Percentiles rank a stretch among this genome's conserved stretches.
These are phyloP conservation scores for Thamnophis elegans DNA, from an alignment of 2,797 vertebrate genomes.

Conservation along the genomic window DNA sequence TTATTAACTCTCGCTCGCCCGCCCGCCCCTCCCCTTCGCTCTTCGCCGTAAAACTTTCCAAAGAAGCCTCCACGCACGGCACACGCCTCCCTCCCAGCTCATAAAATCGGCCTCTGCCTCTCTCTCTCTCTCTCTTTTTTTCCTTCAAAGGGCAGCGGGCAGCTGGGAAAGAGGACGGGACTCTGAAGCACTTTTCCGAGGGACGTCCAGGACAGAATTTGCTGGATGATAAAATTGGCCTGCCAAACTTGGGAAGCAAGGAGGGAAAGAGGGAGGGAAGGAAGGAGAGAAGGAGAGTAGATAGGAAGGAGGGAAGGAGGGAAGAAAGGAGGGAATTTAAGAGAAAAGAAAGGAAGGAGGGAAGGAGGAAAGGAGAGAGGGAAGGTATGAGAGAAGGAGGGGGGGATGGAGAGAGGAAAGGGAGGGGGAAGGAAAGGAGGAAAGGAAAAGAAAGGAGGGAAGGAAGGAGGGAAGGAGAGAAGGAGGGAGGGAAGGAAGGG, in stretches of 20 bases:
- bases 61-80: not conserved
- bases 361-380: too few relatives aligned
- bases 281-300: too few relatives aligned
- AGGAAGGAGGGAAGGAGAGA: too few relatives aligned
- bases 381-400: too few relatives aligned
- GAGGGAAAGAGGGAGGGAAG: too few relatives aligned
- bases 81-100: not conserved
- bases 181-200: not conserved
- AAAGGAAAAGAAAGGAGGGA: too few relatives aligned
- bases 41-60: not conserved
- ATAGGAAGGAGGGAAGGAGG: too few relatives aligned
- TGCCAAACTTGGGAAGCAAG: not conserved
- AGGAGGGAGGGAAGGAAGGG: too few relatives aligned
- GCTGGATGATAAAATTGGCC: not conserved
- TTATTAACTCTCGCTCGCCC: constrained; percentile 69
- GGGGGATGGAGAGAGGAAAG: too few relatives aligned
- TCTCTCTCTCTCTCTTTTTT: not conserved
- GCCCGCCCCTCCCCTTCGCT: constrained; percentile 61
- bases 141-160: not conserved
- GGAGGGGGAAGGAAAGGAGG: too few relatives aligned
- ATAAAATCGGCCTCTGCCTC: not conserved
- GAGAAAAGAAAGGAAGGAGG: too few relatives aligned
- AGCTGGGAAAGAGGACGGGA: not conserved
- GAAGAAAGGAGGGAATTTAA: too few relatives aligned
- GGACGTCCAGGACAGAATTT: not conserved